These are phyloP conservation scores for Tetrao urogallus DNA, from an alignment of 2,113 vertebrate species.

Conservation along the genomic window DNA sequence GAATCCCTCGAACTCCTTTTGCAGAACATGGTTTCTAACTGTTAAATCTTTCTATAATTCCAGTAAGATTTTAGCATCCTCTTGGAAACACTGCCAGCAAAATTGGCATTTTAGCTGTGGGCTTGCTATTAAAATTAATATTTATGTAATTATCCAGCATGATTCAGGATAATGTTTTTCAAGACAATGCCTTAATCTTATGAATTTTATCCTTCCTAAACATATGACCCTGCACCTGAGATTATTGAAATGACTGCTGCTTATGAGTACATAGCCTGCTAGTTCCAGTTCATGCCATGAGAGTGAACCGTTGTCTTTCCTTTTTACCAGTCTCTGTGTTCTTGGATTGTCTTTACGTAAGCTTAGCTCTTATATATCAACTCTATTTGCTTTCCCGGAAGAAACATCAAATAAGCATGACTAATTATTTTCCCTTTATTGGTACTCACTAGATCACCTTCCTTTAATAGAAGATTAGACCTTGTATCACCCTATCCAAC, in stretches of 20 bases:
- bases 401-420: background rate
- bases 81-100: background rate
- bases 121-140: background rate
- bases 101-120: background rate
- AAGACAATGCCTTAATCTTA: background rate
- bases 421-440: background rate
- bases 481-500: background rate
- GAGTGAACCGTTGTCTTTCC: background rate
- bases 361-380: background rate
- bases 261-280: background rate
- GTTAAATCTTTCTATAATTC: background rate
- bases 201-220: background rate
- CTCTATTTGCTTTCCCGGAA: background rate
- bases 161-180: background rate
- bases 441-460: background rate
- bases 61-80: background rate
- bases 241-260: background rate
- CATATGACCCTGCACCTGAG: background rate
- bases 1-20: background rate
- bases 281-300: background rate
- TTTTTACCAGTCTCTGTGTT: background rate
- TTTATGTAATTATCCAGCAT: background rate
- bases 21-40: background rate
- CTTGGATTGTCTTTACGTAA: background rate
- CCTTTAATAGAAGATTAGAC: background rate